Base-by-base conservation (phyloP, 2,888 invertebrate species). In the Apamea epomidion region DNA sequence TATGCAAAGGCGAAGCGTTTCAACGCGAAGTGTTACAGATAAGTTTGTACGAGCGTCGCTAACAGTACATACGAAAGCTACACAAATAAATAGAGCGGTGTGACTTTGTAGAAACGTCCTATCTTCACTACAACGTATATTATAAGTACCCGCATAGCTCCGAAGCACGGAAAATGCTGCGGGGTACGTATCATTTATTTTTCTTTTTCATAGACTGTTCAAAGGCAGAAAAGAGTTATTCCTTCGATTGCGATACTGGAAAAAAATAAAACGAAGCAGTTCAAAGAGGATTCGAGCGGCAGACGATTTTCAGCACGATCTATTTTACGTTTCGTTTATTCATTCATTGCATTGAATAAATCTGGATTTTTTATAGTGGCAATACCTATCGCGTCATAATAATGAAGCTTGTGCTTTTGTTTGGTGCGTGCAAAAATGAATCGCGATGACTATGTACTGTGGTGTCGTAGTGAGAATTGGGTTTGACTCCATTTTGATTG, bases 1-100 rank as follows among this genome's bases (percentile, higher is more conserved):
- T 86, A 86, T 86, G 90, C 90, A 91, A 91, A 91, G 87, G 90
- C 88, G 87, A 86, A 86, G 82, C 83, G 78, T 86, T 89, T 81
- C 89, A 87, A 87, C 60, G 89, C 89, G 83, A 91, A 92, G 88
- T 91, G 91, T 89, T 89, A 87, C 86, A 92, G 93, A 93, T 93
- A 93, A 93, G 92, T 93, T 93, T 93, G 91, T 92, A 91, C 89
- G 81, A 85, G 83, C 88, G 90, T 91, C 89, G 84, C 91, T 91
- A 91, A 90, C 92, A 89, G 88, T 87, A 90, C 89, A 87, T 84
- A 90, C 88, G 90, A 91, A 91, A 90, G 89, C 90, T 88, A 90
- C 89, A 90, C 87, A 92, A 92, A 90, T 93, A 93, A 92, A 93
- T 91, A 86, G 90, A 91, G 86, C 89, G 84, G 81, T 90, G 89